Base-by-base conservation (phyloP, 1,140 invertebrate species). In the Luehdorfia chinensis region DNA sequence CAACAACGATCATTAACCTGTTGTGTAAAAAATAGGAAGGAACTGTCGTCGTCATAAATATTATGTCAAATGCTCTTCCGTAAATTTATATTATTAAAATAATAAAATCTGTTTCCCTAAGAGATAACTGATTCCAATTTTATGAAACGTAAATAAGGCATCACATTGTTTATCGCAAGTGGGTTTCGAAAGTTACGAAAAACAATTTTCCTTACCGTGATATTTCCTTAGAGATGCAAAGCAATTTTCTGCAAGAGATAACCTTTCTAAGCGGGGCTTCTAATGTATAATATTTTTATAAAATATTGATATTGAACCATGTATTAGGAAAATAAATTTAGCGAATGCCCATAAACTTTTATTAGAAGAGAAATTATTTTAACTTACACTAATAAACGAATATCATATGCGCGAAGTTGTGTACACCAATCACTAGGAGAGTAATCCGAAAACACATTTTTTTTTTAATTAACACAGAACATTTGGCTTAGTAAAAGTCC, bases 141-240 rank as follows among this genome's bases (percentile, higher is more conserved):
- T 28, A 30, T 36, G 46, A 37, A 33, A 47, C 46, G 34, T 41
- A 18, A 53, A 43, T 28, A 43, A 30, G 39, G 39, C 39, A 30
- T 43, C 39, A 43, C 16, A 43, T 43, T 61, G 59, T 60, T 64
- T 66, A 59, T 60, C 49, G 45, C 57, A 57, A 68, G 44, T 52
- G 44, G 47, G 47, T 47, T 50, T 53, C 34, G 44, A 50, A 60
- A 64, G 47, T 65, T 57, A 61, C 60, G 60, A 67, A 68, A 66
- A 66, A 61, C 58, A 59, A 55, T 72, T 73, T 64, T 47, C 59
- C 47, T 61, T 49, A 45, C 51, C 61, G 52, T 64, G 62, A 72
- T 74, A 76, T 76, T 75, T 73, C 73, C 73, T 76, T 69, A 47
- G 75, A 79, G 75, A 76, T 75, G 65, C 68, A 63, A 73, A 76